Evolutionary conservation across 2,797 vertebrate genomes (phyloP), one percentile per base, ranked within the genome.

Genomic region (Lithobates pipiens): DNA sequence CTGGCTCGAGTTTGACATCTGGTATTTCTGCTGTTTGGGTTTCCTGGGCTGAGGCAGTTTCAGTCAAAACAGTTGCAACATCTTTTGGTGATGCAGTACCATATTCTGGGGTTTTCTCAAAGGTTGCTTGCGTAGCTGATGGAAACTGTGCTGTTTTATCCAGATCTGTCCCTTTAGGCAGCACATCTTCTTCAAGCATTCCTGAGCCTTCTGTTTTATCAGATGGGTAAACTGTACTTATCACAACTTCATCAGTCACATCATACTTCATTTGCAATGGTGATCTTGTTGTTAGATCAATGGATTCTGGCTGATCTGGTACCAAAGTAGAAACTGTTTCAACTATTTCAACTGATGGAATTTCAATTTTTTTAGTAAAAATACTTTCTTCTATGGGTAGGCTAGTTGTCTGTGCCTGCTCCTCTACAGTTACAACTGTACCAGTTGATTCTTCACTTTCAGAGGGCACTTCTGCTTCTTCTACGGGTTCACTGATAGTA

Each of bases 101-200:
- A 44, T 89, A 89, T 5, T 23, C 86, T 75, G 88, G 81, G 86
- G 83, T 88, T 61, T 88, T 85, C 42, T 88, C 85, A 87, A 82
- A 71, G 0, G 29, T 68, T 72, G 89, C 74, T 86, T 73, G 83
- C 0, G 0, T 71, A 57, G 65, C 8, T 2, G 77, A 71, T 88
- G 89, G 88, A 80, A 88, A 76, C 23, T 71, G 77, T 79, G 88
- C 83, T 85, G 18, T 39, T 77, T 57, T 65, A 3, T 77, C 74
- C 3, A 70, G 11, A 81, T 50, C 3, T 76, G 67, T 76, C 2
- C 29, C 57, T 34, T 77, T 21, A n/a, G 67, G 76, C 88, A 86
- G 72, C 80, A 76, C 90, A 71, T 84, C 89, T 81, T 89, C 85
- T 77, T 82, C 86, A 79, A 50, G 85, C 76, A 76, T 0, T 1